A percentile compares a stretch with the other conserved stretches of the same genome.
Conservation (phyloP, 2,113 vertebrate genomes). For the Vicugna pacos region DNA sequence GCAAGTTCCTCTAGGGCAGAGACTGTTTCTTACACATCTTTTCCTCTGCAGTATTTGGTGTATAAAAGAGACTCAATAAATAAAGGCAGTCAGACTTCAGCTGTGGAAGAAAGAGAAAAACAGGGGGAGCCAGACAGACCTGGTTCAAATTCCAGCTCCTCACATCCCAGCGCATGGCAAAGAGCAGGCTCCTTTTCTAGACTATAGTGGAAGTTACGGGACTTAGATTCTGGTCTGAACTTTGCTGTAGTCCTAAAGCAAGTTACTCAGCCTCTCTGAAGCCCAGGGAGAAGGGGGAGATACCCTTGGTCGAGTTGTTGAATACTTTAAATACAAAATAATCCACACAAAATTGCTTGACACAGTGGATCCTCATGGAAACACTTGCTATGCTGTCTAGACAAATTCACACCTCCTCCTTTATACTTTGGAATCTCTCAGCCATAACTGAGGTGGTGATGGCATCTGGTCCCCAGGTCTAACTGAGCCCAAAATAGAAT, state of each 20-base stretch:
- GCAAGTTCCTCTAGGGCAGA: neutral
- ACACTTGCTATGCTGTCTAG: neutral
- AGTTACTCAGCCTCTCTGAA: neutral
- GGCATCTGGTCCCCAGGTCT: neutral
- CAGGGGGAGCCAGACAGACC: neutral
- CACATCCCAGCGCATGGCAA: neutral
- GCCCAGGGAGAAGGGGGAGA: neutral
- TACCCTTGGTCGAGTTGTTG: neutral
- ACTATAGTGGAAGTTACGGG: too few species aligned
- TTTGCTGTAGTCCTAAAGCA: neutral
- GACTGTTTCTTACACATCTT: neutral
- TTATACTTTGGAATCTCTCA: neutral
- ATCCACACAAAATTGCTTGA: accelerated
- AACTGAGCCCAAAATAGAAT: neutral
- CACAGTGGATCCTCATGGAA: neutral
- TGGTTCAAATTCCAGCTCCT: neutral
- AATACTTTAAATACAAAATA: neutral
- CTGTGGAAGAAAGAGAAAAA: neutral
- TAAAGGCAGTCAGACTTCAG: neutral
- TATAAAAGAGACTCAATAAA: neutral
- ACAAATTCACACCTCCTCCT: neutral
- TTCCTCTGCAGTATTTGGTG: neutral
- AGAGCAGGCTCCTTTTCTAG: neutral
- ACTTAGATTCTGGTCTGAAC: neutral
- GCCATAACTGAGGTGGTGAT: neutral